Percentiles rank a stretch among this genome's conserved stretches.
Conservation (phyloP, 2,113 vertebrate genomes). For the Leptosomus discolor region DNA sequence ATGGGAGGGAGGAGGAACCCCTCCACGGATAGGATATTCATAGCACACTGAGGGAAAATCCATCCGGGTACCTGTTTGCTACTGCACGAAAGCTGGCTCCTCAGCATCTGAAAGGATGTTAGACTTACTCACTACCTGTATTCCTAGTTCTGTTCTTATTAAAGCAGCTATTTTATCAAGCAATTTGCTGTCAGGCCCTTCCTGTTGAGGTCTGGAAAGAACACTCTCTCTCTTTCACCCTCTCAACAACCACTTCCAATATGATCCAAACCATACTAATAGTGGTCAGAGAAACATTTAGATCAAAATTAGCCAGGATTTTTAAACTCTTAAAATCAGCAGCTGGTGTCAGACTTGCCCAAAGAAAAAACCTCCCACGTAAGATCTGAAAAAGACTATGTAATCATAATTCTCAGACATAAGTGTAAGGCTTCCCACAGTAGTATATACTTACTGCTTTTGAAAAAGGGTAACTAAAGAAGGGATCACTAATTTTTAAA, state of each 20-base stretch:
- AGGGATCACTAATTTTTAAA: neutral
- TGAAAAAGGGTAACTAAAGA: neutral
- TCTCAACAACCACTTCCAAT: neutral
- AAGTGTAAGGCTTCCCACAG: neutral
- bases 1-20: neutral
- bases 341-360: neutral
- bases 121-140: neutral
- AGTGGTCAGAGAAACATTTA: neutral
- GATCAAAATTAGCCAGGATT: neutral
- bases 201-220: neutral
- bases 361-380: neutral
- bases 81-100: neutral
- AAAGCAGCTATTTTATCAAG: neutral
- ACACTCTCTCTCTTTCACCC: neutral
- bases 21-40: accelerated
- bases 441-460: neutral
- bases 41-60: neutral
- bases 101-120: neutral
- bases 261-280: neutral
- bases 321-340: neutral
- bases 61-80: neutral
- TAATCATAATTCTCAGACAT: neutral
- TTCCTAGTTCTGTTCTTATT: neutral
- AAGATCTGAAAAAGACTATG: neutral
- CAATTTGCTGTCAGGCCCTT: neutral